phyloP scores from a whole-genome alignment of 2,113 vertebrate genomes.

The Notarius lentiginosus region DNA sequence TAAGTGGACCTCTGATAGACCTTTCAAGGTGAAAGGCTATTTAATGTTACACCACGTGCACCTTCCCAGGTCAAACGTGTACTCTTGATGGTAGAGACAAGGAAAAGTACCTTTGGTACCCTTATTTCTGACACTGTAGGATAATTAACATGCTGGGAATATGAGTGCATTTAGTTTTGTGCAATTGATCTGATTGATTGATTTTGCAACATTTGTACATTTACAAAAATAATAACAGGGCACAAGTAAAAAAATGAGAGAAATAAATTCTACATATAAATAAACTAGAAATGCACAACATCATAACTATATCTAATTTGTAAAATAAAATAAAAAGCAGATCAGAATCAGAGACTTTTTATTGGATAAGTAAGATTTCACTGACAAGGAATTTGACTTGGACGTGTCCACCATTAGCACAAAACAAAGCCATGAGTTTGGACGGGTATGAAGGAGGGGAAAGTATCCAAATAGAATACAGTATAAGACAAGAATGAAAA shows the following conservation, averaged over 20 bases:
- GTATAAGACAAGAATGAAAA: neutral
- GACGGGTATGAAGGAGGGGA: too few species aligned
- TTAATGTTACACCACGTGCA: too few species aligned
- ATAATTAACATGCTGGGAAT: neutral
- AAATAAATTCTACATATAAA: neutral
- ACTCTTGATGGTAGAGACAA: neutral
- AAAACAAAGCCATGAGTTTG: neutral
- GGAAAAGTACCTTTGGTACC: too few species aligned
- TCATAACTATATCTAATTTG: too few species aligned
- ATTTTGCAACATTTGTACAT: neutral
- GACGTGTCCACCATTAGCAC: too few species aligned
- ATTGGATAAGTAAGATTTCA: neutral
- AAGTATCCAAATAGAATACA: neutral
- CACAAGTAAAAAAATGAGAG: neutral
- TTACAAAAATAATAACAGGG: neutral
- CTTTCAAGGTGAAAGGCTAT: neutral
- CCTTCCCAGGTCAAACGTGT: neutral
- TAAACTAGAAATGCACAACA: neutral
- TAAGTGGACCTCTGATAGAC: neutral
- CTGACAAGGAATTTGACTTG: neutral
- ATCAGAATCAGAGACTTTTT: neutral
- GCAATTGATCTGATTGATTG: neutral
- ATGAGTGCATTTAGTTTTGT: neutral
- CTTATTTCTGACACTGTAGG: neutral
- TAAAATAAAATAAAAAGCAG: too few species aligned